Evolutionary conservation across 2,797 vertebrate species (phyloP).

Genomic region (Otolemur crassicaudatus): DNA sequence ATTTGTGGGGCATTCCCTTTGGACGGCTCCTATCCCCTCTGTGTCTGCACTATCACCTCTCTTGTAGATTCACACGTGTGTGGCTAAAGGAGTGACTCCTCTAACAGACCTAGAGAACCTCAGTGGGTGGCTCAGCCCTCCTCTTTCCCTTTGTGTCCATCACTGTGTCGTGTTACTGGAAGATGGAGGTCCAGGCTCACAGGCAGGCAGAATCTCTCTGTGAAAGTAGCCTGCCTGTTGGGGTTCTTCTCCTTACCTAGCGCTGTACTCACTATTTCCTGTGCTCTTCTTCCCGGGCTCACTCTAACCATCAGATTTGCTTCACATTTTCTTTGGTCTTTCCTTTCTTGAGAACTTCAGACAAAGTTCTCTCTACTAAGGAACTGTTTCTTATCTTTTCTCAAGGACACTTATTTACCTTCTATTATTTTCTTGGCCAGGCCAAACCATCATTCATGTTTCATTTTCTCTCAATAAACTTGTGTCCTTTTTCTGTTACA

Average conservation of each 20-base stretch:
- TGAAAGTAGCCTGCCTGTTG: neutral
- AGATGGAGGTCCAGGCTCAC: neutral
- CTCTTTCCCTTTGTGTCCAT: neutral
- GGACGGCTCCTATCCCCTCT: neutral
- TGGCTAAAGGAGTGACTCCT: neutral
- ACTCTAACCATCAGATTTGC: neutral
- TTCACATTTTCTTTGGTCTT: neutral
- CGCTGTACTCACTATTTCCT: neutral
- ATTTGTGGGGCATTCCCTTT: neutral
- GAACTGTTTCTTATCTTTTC: neutral
- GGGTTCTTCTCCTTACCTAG: neutral
- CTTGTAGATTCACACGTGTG: neutral
- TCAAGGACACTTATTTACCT: neutral
- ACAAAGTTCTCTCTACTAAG: neutral
- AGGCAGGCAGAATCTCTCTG: neutral
- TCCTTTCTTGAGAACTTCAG: neutral
- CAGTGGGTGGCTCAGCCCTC: too few relatives aligned
- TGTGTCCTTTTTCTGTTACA: neutral
- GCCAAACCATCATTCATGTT: neutral
- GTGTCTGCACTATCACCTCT: neutral
- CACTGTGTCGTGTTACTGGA: neutral
- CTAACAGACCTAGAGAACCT: neutral
- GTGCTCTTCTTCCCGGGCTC: neutral
- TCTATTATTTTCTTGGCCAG: neutral
- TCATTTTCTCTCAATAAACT: neutral